Conservation (phyloP, 1,140 invertebrate species). For the Samia ricini region DNA sequence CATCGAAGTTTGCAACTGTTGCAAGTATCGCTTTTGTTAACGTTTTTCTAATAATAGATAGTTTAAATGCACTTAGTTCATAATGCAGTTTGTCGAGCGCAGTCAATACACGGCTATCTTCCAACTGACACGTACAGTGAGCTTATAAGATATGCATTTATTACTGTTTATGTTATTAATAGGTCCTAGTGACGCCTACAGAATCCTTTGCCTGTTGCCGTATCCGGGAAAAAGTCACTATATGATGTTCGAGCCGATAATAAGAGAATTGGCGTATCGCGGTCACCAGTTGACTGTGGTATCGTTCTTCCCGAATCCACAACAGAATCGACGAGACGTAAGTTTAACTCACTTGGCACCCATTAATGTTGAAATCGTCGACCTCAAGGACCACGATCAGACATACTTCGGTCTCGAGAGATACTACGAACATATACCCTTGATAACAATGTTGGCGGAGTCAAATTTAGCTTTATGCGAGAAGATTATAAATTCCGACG, state of each 20-base stretch:
- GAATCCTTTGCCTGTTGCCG: constrained; percentile 81
- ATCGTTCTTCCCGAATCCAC: constrained; percentile 77
- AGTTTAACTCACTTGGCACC: constrained; percentile 33
- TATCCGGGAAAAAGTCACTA: constrained; percentile 85
- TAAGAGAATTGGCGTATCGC: constrained; percentile 79
- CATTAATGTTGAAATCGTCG: constrained; percentile 33
- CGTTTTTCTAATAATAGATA: no score
- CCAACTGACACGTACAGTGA: constrained; percentile 6
- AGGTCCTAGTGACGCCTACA: constrained; percentile 21
- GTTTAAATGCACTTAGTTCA: not conserved
- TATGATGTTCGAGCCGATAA: constrained; percentile 82
- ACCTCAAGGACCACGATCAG: constrained; percentile 24
- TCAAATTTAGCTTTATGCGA: constrained; percentile 27
- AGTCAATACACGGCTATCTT: constrained; percentile 3
- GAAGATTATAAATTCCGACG: constrained; percentile 55
- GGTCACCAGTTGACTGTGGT: constrained; percentile 85
- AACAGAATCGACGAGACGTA: constrained; percentile 34
- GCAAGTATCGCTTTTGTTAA: no score
- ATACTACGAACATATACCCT: constrained; percentile 24
- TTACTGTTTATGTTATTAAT: constrained; percentile 12
- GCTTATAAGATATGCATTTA: constrained; percentile 8
- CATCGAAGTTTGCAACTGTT: no score
- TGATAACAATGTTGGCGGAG: constrained; percentile 17
- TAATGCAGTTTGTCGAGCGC: constrained; percentile 9
- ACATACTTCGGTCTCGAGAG: constrained; percentile 20